A percentile compares a stretch with the other conserved stretches of the same genome.
Conservation (phyloP, 2,113 vertebrate genomes). For the Muntiacus muntjak region DNA sequence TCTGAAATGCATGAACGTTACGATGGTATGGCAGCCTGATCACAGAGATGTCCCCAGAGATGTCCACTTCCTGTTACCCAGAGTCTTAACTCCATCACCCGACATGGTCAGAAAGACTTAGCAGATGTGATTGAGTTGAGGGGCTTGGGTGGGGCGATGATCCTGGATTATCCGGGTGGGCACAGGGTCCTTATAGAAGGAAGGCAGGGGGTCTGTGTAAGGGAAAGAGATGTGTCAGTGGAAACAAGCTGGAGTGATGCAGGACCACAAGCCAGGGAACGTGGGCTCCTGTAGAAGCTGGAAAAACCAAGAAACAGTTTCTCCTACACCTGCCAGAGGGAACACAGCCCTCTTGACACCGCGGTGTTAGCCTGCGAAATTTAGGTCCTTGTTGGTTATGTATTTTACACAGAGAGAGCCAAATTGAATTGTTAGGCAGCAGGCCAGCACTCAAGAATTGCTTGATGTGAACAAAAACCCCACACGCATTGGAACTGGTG, state of each 20-base stretch:
- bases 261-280: neutral
- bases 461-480: neutral
- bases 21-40: neutral
- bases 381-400: neutral
- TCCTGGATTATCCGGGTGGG: neutral
- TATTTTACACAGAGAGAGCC: neutral
- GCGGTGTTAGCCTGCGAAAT: neutral
- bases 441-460: rapidly evolving
- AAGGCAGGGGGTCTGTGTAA: neutral
- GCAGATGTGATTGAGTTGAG: neutral
- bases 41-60: neutral
- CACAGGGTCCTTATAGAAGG: neutral
- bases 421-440: neutral
- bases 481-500: neutral
- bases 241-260: neutral
- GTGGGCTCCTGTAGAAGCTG: neutral
- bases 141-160: too few species aligned
- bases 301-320: neutral
- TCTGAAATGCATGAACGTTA: neutral
- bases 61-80: rapidly evolving
- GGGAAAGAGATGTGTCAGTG: neutral
- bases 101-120: neutral
- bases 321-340: neutral
- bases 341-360: neutral
- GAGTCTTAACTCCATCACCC: rapidly evolving